A percentile compares a stretch with the other conserved stretches of the same genome.
Conservation (phyloP, 2,113 vertebrate species). For the Caracal caracal region DNA sequence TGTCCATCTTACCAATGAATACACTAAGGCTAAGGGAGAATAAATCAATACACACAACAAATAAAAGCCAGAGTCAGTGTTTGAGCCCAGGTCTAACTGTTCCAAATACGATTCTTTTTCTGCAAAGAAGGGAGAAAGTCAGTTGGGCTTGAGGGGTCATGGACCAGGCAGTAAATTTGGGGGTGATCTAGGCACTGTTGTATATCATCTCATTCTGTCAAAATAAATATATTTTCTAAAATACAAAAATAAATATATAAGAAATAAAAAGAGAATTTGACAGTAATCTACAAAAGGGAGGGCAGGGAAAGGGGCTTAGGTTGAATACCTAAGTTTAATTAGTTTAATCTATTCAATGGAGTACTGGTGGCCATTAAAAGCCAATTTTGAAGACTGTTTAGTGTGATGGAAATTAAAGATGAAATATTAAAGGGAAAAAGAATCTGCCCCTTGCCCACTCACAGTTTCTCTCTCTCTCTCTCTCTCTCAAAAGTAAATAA, state of each 20-base stretch:
- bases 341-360: not conserved
- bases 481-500: no score
- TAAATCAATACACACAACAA: not conserved
- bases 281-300: not conserved
- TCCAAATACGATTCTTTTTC: not conserved
- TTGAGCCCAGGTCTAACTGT: not conserved
- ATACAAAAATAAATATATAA: not conserved
- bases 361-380: not conserved
- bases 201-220: not conserved
- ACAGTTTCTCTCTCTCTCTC: no score
- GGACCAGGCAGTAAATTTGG: not conserved
- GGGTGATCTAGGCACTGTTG: not conserved
- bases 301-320: not conserved
- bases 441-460: no score
- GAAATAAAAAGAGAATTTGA: not conserved
- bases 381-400: not conserved
- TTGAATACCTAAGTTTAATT: conserved; percentile 10
- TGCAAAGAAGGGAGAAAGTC: not conserved
- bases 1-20: not conserved
- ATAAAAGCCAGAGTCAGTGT: not conserved
- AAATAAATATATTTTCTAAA: not conserved
- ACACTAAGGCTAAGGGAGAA: not conserved
- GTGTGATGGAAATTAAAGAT: not conserved
- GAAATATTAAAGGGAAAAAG: not conserved
- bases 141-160: not conserved